Evolutionary conservation across 2,113 vertebrate species (phyloP), one percentile per base, ranked within the genome.

Genomic region (Pholis gunnellus): DNA sequence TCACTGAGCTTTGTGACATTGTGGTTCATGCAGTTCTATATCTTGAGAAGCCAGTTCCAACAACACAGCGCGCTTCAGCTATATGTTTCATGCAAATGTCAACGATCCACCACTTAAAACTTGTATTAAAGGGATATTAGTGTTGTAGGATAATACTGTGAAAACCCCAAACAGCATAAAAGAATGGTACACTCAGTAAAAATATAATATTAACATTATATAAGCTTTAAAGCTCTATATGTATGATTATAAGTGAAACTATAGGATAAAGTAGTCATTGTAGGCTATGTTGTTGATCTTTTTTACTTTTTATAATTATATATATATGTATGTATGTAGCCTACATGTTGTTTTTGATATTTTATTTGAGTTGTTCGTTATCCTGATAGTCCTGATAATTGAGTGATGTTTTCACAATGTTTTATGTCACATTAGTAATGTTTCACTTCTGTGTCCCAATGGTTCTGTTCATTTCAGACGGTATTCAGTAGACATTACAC

Each of bases 401-500:
- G 9, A 56, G 2, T 52, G 36, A 15, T 69, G 34, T 46, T 14
- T 40, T 52, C 7, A 60, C 60, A 36, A 4, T 36, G 11, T 44
- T 79, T 52, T 46, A 64, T 76, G 57, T 60, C 65, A 71, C 75
- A 50, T 27, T 65, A 22, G 31, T 31, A 27, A 36, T 34, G 52
- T 76, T 72, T 70, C n/a, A 71, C 69, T 64, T 38, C 61, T 27
- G 22, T 61, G 46, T 66, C 40, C 46, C 61, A 63, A 6, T 79
- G 14, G 18, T 64, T 67, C 52, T 14, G 61, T 75, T 52, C 66
- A 81, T 75, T 68, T 74, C 72, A 59, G 65, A 25, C 31, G 18
- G 38, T 40, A 27, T 80, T 74, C 57, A 87, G 50, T 61, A 57
- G 57, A 84, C 63, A 67, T 79, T 60, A 52, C 72, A 78, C 74